A percentile compares a stretch with the other conserved stretches of the same genome.
phyloP scores from a whole-genome alignment of 2,797 vertebrate species.

The Tolypeutes matacus region DNA sequence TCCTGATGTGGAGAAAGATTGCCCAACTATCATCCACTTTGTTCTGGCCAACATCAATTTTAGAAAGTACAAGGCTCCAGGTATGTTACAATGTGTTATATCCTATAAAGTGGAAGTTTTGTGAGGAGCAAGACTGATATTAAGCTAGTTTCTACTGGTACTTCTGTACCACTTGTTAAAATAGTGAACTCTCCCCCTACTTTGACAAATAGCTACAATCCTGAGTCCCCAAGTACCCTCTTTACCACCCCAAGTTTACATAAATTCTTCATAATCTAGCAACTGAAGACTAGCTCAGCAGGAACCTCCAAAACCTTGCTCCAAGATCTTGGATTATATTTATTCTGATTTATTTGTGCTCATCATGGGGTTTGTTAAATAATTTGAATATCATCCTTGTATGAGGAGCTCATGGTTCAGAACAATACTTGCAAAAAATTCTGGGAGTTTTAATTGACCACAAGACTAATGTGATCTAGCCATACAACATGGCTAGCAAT shows the following conservation, averaged over 20 bases:
- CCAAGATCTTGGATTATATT: not conserved
- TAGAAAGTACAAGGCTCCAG: constrained; percentile 96
- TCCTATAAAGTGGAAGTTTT: not conserved
- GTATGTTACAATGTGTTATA: constrained; percentile 83
- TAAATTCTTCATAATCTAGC: not conserved
- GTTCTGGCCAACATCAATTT: constrained; percentile 98
- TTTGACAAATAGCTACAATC: not conserved
- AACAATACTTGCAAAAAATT: not conserved
- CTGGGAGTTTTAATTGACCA: not conserved
- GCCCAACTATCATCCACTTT: constrained; percentile 97
- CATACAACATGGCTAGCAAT: not conserved
- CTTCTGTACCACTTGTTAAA: not conserved
- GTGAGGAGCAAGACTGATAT: not conserved
- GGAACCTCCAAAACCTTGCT: not conserved
- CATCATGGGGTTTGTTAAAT: not conserved
- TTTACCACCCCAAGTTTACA: not conserved
- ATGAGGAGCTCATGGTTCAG: constrained; percentile 7
- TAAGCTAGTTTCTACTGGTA: not conserved
- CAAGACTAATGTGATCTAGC: not conserved
- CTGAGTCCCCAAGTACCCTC: not conserved
- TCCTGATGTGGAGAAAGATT: constrained; percentile 93
- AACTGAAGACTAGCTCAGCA: not conserved
- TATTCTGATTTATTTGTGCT: not conserved
- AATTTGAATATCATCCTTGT: not conserved
- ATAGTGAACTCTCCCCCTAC: not conserved